Percentiles rank a stretch among this genome's conserved stretches.
These are phyloP conservation scores for Leucosticte australis DNA, from an alignment of 2,113 vertebrate genomes.

Conservation along the genomic window DNA sequence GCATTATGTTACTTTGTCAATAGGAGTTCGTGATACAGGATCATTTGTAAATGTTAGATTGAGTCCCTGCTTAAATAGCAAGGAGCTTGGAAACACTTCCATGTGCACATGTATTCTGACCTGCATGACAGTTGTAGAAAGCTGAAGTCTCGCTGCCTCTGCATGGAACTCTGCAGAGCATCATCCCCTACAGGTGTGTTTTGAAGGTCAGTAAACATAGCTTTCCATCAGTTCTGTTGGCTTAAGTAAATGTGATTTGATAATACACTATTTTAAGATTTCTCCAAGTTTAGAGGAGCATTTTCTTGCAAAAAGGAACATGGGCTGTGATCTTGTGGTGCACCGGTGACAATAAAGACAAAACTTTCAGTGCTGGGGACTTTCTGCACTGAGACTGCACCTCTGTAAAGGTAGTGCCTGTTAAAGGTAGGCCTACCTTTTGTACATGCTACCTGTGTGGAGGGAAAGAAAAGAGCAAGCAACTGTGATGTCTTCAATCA, in stretches of 20 bases:
- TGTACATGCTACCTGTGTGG: background rate
- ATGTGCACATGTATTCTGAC: rapidly evolving
- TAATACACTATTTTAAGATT: background rate
- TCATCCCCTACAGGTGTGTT: background rate
- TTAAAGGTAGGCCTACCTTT: background rate
- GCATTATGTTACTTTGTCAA: background rate
- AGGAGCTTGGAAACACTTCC: background rate
- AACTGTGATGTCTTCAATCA: background rate
- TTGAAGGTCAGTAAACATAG: background rate
- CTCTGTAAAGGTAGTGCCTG: background rate
- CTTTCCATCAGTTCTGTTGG: background rate
- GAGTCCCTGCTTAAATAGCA: background rate
- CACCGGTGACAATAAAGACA: background rate
- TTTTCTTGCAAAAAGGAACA: background rate
- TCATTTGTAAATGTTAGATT: background rate
- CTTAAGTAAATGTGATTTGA: background rate
- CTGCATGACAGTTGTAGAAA: background rate
- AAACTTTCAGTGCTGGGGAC: background rate
- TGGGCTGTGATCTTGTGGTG: background rate
- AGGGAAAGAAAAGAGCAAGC: background rate
- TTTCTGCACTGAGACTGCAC: rapidly evolving
- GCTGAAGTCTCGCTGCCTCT: background rate
- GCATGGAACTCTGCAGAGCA: background rate
- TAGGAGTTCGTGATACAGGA: background rate
- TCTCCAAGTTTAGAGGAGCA: background rate